These are phyloP conservation scores for Carassius auratus DNA, from an alignment of 2,113 vertebrate genomes.

Conservation along the genomic window DNA sequence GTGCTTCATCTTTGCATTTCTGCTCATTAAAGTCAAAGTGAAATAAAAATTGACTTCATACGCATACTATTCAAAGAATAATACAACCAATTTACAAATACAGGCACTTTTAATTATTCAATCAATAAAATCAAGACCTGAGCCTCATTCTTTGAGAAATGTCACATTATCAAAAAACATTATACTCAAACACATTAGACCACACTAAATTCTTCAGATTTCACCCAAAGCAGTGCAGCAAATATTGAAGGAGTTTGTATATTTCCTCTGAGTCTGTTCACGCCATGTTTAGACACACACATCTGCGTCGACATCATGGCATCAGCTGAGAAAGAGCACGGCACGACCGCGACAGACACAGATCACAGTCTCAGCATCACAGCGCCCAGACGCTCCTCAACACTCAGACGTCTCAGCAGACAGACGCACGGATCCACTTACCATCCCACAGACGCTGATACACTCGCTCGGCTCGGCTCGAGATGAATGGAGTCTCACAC, in stretches of 20 bases:
- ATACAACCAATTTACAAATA: background rate
- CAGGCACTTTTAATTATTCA: background rate
- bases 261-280: background rate
- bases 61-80: background rate
- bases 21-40: background rate
- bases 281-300: background rate
- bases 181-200: background rate
- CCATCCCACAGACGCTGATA: slow-evolving; percentile 64
- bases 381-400: background rate
- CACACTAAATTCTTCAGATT: background rate
- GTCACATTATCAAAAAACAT: background rate
- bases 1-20: background rate
- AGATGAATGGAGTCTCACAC: background rate
- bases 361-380: background rate
- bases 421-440: slow-evolving; percentile 61
- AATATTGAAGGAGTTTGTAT: background rate
- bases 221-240: background rate
- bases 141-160: background rate
- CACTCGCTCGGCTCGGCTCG: slow-evolving; percentile 33
- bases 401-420: slow-evolving; percentile 38
- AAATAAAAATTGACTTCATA: background rate
- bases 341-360: no score
- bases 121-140: background rate
- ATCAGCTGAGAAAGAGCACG: background rate
- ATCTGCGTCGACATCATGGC: background rate